Evolutionary conservation across 2,113 vertebrate genomes (phyloP).

Genomic region (human): GRCh38 chr11:15707001-15707500

Average conservation of each 20-base stretch:
- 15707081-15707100: neutral
- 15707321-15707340: neutral
- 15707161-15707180: neutral
- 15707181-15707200: neutral
- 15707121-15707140: neutral
- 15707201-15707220: neutral
- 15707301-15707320: neutral
- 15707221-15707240: neutral
- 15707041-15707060: neutral
- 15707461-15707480: neutral
- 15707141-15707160: neutral
- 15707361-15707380: conserved; percentile 37
- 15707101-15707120: neutral
- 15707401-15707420: conserved; percentile 31
- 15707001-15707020: neutral
- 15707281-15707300: neutral
- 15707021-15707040: neutral
- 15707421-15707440: neutral
- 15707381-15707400: conserved; percentile 44
- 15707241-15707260: neutral
- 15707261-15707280: neutral
- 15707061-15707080: neutral
- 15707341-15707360: neutral
- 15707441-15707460: neutral
- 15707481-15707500: neutral